Evolutionary conservation across 1,140 invertebrate genomes (phyloP), one percentile per base, ranked within the genome.

Genomic region (Drosophila biarmipes): DNA sequence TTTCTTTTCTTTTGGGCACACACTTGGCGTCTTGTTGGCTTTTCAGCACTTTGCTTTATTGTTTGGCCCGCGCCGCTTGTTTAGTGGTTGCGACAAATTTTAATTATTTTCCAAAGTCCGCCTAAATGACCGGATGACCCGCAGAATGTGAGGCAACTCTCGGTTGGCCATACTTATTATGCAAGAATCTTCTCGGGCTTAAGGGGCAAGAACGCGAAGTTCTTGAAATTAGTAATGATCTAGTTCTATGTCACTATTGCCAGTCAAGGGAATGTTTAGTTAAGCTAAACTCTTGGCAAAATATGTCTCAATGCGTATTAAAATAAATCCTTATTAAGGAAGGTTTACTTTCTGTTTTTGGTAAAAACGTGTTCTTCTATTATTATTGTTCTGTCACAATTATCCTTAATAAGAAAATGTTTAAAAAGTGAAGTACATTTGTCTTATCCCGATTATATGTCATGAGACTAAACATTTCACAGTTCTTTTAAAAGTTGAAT

Each of bases 91-190:
- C 54, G 21, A 55, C 48, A 76, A 69, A 62, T 68, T 68, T 71
- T 77, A 78, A 69, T 79, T 68, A 68, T 68, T 56, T 80, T 74
- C 45, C 24, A 10, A 64, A 46, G 76, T 53, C 38, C 29, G 31
- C 49, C 51, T 53, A 56, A 45, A 45, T 55, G 58, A 40, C 48
- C 52, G 53, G n/a, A 37, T 61, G 57, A 61, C 58, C 78, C 46
- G 31, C 34, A 17, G 17, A 45, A 38, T 37, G 46, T 51, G 49
- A 40, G 52, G 57, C 49, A 77, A 77, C 17, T 56, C 66, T 45
- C 53, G 57, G 77, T 77, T 76, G 17, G 42, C 38, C 63, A 43
- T 27, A 29, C 52, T 35, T 15, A 0, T 79, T 54, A 57, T 74
- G 62, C 64, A 79, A 75, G 24, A 63, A 40, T 53, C 21, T 29